A percentile compares a stretch with the other conserved stretches of the same genome.
phyloP scores from a whole-genome alignment of 1,140 invertebrate species.

The Phymastichus coffea region DNA sequence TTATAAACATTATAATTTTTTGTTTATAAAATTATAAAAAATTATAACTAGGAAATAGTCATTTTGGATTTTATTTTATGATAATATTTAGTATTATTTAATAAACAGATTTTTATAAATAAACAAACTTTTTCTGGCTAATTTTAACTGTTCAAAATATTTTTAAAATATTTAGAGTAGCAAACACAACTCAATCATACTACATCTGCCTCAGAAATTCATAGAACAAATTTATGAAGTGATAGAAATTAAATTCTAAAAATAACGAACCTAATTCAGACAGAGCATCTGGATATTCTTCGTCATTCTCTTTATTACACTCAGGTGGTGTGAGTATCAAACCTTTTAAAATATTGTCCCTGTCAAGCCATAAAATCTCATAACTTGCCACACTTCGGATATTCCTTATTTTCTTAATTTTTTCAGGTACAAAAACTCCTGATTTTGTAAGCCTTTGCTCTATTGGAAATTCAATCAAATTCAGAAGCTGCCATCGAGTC shows the following conservation, averaged over 20 bases:
- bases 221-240: too few species aligned
- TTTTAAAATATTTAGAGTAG: too few species aligned
- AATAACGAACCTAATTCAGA: constrained; percentile 27
- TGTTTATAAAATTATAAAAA: not conserved
- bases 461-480: constrained; percentile 43
- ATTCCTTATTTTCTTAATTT: constrained; percentile 64
- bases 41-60: too few species aligned
- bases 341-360: constrained; percentile 57
- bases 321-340: constrained; percentile 58
- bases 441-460: constrained; percentile 30
- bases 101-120: too few species aligned
- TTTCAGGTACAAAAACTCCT: constrained; percentile 50
- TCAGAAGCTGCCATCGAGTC: constrained; percentile 68
- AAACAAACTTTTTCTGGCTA: too few species aligned
- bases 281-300: constrained; percentile 28
- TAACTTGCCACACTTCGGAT: constrained; percentile 66
- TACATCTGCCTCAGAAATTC: too few species aligned
- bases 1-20: not conserved
- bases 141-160: too few species aligned
- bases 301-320: constrained; percentile 36
- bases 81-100: too few species aligned
- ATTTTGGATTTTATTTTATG: too few species aligned
- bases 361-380: constrained; percentile 71
- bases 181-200: too few species aligned
- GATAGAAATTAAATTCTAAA: too few species aligned